Conservation (phyloP, 1,140 invertebrate genomes). For the Carposina sasakii region DNA sequence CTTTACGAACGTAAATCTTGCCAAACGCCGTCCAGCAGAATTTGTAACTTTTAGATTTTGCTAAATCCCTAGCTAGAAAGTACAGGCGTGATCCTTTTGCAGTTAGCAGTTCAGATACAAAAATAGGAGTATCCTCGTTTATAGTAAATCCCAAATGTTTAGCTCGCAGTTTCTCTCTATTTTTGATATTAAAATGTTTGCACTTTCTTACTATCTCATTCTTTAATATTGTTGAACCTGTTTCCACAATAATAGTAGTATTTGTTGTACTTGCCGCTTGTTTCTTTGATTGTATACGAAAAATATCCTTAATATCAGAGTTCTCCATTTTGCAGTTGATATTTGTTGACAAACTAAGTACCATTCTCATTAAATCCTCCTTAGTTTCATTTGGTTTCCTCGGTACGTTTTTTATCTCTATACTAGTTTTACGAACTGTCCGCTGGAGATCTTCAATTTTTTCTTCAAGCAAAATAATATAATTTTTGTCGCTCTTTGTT, state of each 20-base stretch:
- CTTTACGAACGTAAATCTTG: neutral
- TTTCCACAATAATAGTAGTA: neutral
- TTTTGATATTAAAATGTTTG: neutral
- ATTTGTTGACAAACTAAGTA: neutral
- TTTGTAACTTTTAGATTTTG: neutral
- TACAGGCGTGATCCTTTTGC: neutral
- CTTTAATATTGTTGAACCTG: neutral
- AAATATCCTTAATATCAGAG: neutral
- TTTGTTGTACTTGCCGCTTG: neutral
- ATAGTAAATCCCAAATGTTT: neutral
- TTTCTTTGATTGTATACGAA: neutral
- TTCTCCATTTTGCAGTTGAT: neutral
- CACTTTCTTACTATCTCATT: neutral
- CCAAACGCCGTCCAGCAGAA: neutral
- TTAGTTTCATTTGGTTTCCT: neutral
- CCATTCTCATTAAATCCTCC: neutral
- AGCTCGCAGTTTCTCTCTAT: neutral
- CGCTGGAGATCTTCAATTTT: constrained; percentile 1
- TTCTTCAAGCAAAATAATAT: neutral
- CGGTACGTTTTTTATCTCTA: constrained; percentile 1
- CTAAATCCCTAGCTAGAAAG: neutral
- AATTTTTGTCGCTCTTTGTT: neutral
- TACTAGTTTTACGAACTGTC: neutral
- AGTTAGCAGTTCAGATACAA: neutral
- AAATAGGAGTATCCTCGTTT: neutral